Evolutionary conservation across 1,140 invertebrate genomes (phyloP).

Genomic region (Leptopilina boulardi): DNA sequence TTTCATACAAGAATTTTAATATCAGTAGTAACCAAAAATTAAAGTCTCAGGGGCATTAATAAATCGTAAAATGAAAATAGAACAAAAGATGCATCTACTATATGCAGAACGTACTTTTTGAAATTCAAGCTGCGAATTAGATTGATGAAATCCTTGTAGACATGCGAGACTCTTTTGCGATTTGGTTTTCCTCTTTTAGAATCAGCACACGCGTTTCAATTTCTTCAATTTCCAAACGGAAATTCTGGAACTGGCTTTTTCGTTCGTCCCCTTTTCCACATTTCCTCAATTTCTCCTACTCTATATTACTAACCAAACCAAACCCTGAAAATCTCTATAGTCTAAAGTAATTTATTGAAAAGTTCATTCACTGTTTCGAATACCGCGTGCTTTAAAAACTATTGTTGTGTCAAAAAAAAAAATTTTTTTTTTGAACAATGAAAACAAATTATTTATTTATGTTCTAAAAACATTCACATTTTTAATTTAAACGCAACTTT

Average conservation of each 20-base stretch:
- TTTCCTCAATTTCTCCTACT: constrained; percentile 40
- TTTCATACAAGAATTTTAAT: no score
- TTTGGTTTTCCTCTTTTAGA: constrained; percentile 45
- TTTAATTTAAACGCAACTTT: no score
- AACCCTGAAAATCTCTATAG: constrained; percentile 35
- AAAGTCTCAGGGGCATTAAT: no score
- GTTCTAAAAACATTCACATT: no score
- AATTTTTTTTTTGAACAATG: no score
- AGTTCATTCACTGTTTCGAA: neutral
- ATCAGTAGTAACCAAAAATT: no score
- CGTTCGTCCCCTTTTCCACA: constrained; percentile 41
- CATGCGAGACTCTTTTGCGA: neutral
- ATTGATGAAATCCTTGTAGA: constrained; percentile 19
- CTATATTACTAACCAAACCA: constrained; percentile 39
- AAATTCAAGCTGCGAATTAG: constrained; percentile 9
- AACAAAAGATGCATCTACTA: neutral
- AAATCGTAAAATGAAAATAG: neutral
- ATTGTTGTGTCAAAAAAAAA: no score
- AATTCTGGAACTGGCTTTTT: constrained; percentile 43
- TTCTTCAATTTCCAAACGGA: constrained; percentile 41
- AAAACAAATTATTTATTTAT: no score
- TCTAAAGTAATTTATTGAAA: constrained; percentile 49
- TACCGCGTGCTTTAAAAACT: neutral
- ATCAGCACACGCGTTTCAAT: constrained; percentile 47
- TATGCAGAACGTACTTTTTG: neutral